Evolutionary conservation across 2,113 vertebrate genomes (phyloP).

Genomic region (Pituophis catenifer): DNA sequence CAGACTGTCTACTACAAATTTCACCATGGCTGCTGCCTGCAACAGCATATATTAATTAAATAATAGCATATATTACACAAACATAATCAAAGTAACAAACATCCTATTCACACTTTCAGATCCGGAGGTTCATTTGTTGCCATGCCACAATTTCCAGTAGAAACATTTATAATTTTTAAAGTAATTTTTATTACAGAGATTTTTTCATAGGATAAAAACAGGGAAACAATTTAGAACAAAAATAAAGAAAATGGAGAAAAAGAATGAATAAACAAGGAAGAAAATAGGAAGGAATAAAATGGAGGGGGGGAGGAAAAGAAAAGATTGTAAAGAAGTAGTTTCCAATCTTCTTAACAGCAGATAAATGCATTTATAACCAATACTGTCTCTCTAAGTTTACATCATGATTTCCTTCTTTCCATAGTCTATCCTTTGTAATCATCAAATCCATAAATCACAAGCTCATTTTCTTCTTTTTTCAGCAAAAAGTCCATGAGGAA

Average conservation of each 20-base stretch:
- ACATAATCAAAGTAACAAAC: not conserved
- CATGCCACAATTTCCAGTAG: not conserved
- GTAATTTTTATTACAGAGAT: not conserved
- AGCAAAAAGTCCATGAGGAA: not conserved
- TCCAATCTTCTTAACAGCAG: not conserved
- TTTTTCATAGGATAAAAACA: not conserved
- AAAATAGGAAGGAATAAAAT: not conserved
- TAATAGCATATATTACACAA: not conserved
- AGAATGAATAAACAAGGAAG: not conserved
- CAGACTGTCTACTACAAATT: not conserved
- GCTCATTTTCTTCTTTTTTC: not conserved
- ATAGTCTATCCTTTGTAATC: not conserved
- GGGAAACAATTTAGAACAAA: not conserved
- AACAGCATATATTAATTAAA: not conserved
- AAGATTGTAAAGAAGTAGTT: not conserved
- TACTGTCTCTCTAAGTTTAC: not conserved
- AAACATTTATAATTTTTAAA: not conserved
- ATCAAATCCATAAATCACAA: not conserved
- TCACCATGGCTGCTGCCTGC: not conserved
- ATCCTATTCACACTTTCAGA: not conserved
- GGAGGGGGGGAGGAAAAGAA: not conserved
- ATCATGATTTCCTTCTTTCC: not conserved
- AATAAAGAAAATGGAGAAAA: not conserved
- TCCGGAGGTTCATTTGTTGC: not conserved
- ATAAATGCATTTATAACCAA: not conserved